A percentile compares a stretch with the other conserved stretches of the same genome.
phyloP scores from a whole-genome alignment of 2,113 vertebrate genomes.

The Rhea pennata region DNA sequence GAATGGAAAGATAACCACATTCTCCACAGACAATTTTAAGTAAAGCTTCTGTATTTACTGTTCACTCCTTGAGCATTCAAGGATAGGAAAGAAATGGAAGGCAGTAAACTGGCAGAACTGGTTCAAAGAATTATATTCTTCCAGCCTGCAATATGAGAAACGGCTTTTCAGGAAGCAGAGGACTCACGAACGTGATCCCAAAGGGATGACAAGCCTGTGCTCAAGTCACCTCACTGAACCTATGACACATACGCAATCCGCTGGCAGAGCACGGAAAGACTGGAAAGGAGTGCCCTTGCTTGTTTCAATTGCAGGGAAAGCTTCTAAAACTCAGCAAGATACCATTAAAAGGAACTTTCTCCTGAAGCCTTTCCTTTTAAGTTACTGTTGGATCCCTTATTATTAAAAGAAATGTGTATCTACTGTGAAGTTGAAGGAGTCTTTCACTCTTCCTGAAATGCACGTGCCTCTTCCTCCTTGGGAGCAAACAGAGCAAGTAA shows the following conservation, averaged over 20 bases:
- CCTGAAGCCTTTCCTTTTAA: not conserved
- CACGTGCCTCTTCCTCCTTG: rapidly evolving
- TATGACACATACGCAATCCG: rapidly evolving
- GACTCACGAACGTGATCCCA: not conserved
- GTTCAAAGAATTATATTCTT: not conserved
- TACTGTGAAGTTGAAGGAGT: not conserved
- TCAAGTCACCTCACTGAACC: not conserved
- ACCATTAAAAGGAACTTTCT: not conserved
- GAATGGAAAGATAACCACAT: not conserved
- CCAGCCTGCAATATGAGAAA: too few species aligned
- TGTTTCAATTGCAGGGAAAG: not conserved
- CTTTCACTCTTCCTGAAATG: not conserved
- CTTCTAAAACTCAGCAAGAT: rapidly evolving
- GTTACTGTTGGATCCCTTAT: rapidly evolving
- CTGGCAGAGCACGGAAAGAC: rapidly evolving
- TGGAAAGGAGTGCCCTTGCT: not conserved
- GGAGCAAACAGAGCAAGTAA: not conserved
- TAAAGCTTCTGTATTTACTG: rapidly evolving
- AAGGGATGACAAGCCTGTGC: not conserved
- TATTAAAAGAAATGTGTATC: not conserved
- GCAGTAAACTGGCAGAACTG: not conserved
- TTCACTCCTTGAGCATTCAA: too few species aligned
- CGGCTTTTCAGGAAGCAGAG: not conserved
- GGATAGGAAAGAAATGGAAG: not conserved
- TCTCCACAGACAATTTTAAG: rapidly evolving